Base-by-base conservation (phyloP, 2,113 vertebrate species). In the Hypanus sabinus region DNA sequence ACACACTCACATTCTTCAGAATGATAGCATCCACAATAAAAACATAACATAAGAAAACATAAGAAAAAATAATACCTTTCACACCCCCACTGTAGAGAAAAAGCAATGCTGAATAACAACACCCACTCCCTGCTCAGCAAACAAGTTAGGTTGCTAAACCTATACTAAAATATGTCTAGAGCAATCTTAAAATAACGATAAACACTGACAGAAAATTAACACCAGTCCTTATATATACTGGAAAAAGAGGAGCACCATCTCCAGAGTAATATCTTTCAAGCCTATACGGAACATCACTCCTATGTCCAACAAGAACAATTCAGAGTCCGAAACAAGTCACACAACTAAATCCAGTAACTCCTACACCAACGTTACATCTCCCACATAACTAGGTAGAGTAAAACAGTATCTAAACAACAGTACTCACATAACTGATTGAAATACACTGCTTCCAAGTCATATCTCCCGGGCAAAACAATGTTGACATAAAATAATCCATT, bases 401-500 rank as follows among this genome's bases (percentile, higher is more conserved):
- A 90, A 65, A 33, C 16, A 33, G 60, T 20, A 33, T 90, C 60
- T 33, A 88, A 85, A 85, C 55, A 57, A 55, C 22, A 27, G 36
- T 46, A 85, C 22, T 87, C 55, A 60, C 46, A 85, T 5, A 30
- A 46, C 55, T 4, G 11, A 30, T 30, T 87, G 9, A 60, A 24
- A 22, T 60, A 87, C 55, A 87, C 83, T 57, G 57, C 12, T 38
- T 60, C 55, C 55, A 87, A 90, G n/a, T 68, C 85, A 90, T 20
- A 33, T 65, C 85, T 65, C 57, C 85, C 85, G 14, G 65, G 16
- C 85, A 90, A 16, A 90, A 30, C 85, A 65, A 90, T 5, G n/a
- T 65, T n/a, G 60, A 65, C 62, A 90, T 68, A 90, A 90, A 90
- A 90, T 65, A 60, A 90, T 90, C 57, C 83, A 90, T 65, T 68